Evolutionary conservation across 2,113 vertebrate species (phyloP), one percentile per base, ranked within the genome.

Genomic region (Pelecanoides urinatrix): DNA sequence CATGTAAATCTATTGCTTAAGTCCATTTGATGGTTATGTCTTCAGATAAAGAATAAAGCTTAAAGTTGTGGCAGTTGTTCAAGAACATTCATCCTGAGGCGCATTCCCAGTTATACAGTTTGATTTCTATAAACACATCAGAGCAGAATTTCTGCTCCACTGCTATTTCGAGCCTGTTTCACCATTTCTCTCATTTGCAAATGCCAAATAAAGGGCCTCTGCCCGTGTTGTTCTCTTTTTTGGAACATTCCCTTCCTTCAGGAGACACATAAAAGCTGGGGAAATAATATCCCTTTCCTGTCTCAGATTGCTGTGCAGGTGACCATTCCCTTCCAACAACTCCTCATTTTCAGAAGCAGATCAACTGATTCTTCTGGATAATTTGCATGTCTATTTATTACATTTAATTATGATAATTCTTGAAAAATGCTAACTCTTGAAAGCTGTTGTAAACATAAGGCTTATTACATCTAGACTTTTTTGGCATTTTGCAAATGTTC

Each of bases 391-490:
- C 58, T 91, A 89, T 88, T 91, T 95, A 91, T 94, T 96, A 90
- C 47, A 71, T 87, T 87, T 95, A 94, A 94, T 72, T 94, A 89
- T 55, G 74, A 86, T 83, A 95, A 94, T 86, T 88, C 58, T 91
- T 89, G 66, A 94, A 92, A 95, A 97, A 96, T 10, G 58, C 81
- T 90, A 79, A 78, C 74, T 91, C 90, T 93, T 66, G 90, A 96
- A 96, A 95, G 89, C 84, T 95, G 90, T 88, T 90, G 82, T 88
- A 96, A 97, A 94, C 78, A 94, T 87, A 91, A 94, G 66, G 78
- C 77, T 95, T 91, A 90, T 76, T 91, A 80, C 47, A 91, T 62
- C 58, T 85, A 96, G 86, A 76, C 66, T 61, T 92, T 55, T 73
- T 82, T 86, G 42, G 86, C 58, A 79, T 95, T 91, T 92, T 85